These are phyloP conservation scores for Drosophila ercepeae DNA, from an alignment of 1,140 invertebrate species.

Conservation along the genomic window DNA sequence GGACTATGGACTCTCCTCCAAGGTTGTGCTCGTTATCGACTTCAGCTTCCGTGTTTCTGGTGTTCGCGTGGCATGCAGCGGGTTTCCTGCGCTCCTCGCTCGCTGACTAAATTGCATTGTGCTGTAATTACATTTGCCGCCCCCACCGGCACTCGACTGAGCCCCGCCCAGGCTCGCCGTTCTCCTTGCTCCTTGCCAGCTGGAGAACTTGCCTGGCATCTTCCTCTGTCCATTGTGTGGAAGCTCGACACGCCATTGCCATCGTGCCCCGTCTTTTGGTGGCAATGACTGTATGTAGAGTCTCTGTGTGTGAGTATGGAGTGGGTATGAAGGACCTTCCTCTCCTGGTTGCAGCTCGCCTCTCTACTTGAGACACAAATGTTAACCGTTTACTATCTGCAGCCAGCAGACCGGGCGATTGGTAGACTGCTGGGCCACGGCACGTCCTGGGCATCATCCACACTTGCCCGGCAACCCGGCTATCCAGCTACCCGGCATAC, in stretches of 20 bases:
- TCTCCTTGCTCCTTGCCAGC: background rate
- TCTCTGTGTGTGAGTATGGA: background rate
- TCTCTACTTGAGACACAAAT: constrained; percentile 55
- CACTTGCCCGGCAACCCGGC: constrained; percentile 29
- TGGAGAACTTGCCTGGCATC: constrained; percentile 27
- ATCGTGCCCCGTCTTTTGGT: background rate
- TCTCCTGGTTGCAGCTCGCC: background rate
- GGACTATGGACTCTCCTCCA: constrained; percentile 24
- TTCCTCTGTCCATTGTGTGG: constrained; percentile 61
- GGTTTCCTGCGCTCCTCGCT: constrained; percentile 41
- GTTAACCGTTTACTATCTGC: constrained; percentile 61
- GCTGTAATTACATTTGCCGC: constrained; percentile 77
- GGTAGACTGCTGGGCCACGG: constrained; percentile 1
- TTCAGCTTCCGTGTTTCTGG: constrained; percentile 62
- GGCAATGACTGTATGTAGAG: background rate
- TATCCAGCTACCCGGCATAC: constrained; percentile 27
- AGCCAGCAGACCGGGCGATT: constrained; percentile 25
- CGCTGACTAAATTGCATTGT: constrained; percentile 76
- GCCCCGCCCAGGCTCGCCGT: background rate
- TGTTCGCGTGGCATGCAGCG: constrained; percentile 35
- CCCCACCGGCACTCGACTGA: constrained; percentile 10
- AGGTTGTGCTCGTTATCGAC: constrained; percentile 77
- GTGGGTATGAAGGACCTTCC: background rate
- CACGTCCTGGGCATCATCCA: constrained; percentile 44
- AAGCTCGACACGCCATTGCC: constrained; percentile 46